Evolutionary conservation across 2,797 vertebrate species (phyloP).

Genomic region (Psittacula derbiana): DNA sequence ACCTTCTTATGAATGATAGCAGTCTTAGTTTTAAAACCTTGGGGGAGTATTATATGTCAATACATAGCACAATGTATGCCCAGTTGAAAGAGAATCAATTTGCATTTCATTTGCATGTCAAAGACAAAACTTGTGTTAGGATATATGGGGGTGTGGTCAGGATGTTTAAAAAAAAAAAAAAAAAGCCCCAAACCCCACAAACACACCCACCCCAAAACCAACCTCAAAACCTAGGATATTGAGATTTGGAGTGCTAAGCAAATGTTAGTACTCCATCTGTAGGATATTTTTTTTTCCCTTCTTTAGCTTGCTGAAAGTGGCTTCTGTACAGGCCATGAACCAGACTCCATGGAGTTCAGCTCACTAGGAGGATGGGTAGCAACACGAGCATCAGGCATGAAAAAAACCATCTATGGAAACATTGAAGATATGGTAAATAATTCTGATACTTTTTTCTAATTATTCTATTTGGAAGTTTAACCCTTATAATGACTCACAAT

Average conservation of each 20-base stretch:
- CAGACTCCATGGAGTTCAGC: slow-evolving; percentile 99
- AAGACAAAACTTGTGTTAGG: neutral
- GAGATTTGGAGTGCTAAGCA: neutral
- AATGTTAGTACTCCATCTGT: neutral
- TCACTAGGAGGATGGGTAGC: slow-evolving; percentile 97
- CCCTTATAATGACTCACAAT: neutral
- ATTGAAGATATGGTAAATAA: slow-evolving; percentile 94
- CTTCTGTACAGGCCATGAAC: slow-evolving; percentile 98
- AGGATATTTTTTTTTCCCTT: slow-evolving; percentile 7
- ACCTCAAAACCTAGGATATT: neutral
- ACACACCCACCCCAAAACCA: neutral
- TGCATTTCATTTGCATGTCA: neutral
- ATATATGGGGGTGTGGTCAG: neutral
- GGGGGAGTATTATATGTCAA: neutral
- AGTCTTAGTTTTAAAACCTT: neutral
- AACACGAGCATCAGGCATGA: slow-evolving; percentile 98
- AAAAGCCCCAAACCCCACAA: neutral
- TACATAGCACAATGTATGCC: neutral
- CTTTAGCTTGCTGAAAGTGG: slow-evolving; percentile 93
- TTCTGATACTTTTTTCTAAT: neutral
- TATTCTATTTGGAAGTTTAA: neutral
- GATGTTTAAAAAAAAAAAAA: neutral
- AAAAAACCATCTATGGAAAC: slow-evolving; percentile 99
- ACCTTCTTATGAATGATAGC: neutral
- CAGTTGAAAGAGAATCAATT: neutral